Evolutionary conservation across 2,113 vertebrate genomes (phyloP), one percentile per base, ranked within the genome.

Genomic region (Pluvianellus socialis): DNA sequence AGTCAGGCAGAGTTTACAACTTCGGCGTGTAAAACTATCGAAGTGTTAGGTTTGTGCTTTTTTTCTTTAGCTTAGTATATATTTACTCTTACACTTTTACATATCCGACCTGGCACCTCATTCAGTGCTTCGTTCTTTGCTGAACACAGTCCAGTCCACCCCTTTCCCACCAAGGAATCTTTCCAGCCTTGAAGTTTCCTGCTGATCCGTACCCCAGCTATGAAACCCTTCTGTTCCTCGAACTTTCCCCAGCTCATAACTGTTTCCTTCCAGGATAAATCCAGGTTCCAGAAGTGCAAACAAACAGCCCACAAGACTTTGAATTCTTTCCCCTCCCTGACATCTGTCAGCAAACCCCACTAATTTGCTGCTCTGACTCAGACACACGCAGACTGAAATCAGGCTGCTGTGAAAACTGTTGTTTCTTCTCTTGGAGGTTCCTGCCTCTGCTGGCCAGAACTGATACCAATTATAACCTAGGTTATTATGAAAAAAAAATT

Each of bases 201-300:
- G n/a, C 79, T 87, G 49, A 79, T 94, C 62, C 32, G 28, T 92
- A 86, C 52, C 56, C 81, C 79, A 47, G 28, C 47, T 87, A 6
- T 91, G 83, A 94, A 96, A 77, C 63, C 14, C 32, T 91, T 93
- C 55, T 92, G 52, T 92, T 86, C 56, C 68, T 87, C 95, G 63
- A 94, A 87, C 40, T 81, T 86, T 92, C 35, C 76, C 15, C 62
- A 50, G 56, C 45, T 92, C 65, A 17, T 87, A 87, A 65, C 73
- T 63, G 40, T 85, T 93, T 96, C 83, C 73, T 92, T 95, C 79
- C 76, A 86, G 79, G 32, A 77, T 77, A 93, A 90, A 86, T 74
- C 56, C 68, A 81, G 40, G 44, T 93, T 95, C 68, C 73, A 73
- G 80, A 94, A 97, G 53, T 75, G 45, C 83, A 96, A 94, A 86